A percentile compares a stretch with the other conserved stretches of the same genome.
phyloP scores from a whole-genome alignment of 2,888 invertebrate genomes.

The Epinotia demarniana region DNA sequence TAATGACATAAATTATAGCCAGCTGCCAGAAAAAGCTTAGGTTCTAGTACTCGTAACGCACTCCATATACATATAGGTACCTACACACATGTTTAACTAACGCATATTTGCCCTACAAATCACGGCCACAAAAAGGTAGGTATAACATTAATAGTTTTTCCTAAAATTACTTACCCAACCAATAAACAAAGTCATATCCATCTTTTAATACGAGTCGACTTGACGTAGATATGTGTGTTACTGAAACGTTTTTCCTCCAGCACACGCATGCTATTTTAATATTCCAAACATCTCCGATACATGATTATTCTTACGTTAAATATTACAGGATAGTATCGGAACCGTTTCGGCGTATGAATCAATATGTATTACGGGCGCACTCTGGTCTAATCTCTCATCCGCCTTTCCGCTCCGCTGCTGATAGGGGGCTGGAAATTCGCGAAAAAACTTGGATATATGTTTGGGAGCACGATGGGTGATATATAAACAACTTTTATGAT shows the following conservation, averaged over 20 bases:
- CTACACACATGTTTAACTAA: too few species aligned
- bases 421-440: constrained; percentile 43
- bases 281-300: constrained; percentile 34
- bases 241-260: neutral
- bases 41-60: too few species aligned
- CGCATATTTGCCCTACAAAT: too few species aligned
- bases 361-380: constrained; percentile 43
- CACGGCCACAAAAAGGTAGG: too few species aligned
- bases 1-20: too few species aligned
- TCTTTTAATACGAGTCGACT: neutral
- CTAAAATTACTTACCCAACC: neutral
- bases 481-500: constrained; percentile 42
- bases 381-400: constrained; percentile 45
- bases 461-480: constrained; percentile 36
- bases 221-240: neutral
- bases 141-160: neutral
- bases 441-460: constrained; percentile 44
- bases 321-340: constrained; percentile 33
- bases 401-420: constrained; percentile 41
- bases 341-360: constrained; percentile 42
- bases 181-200: neutral
- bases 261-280: constrained; percentile 15
- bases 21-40: too few species aligned
- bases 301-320: constrained; percentile 42
- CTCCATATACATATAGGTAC: too few species aligned